phyloP scores from a whole-genome alignment of 2,888 invertebrate species.

The Drosophila conformis region DNA sequence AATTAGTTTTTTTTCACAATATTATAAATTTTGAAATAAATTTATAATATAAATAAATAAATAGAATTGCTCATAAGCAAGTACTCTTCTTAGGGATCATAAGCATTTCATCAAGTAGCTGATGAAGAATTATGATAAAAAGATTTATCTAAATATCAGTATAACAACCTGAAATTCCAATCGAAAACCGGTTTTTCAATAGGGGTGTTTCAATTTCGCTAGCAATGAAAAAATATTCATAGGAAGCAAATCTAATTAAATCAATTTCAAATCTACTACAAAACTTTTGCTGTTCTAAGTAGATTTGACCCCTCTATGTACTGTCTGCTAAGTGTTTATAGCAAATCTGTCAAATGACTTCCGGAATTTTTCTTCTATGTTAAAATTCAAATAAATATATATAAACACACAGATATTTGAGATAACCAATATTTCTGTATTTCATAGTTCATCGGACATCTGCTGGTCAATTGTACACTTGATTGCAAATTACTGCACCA shows the following conservation, averaged over 20 bases:
- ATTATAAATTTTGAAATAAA: background rate
- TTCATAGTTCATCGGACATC: constrained; percentile 70
- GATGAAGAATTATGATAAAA: background rate
- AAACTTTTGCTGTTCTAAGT: background rate
- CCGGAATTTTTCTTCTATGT: too few relatives aligned
- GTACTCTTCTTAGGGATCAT: background rate
- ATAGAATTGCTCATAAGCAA: background rate
- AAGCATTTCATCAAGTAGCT: background rate
- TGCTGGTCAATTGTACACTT: constrained; percentile 59
- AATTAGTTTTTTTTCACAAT: background rate
- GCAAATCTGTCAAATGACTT: too few relatives aligned
- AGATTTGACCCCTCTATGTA: background rate
- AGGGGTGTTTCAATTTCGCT: background rate
- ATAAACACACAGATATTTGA: background rate
- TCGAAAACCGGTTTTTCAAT: background rate
- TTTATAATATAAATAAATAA: background rate
- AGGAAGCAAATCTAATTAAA: too few relatives aligned
- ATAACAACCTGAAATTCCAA: background rate
- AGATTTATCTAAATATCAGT: background rate
- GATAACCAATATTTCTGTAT: constrained; percentile 25
- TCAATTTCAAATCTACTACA: background rate
- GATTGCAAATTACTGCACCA: constrained; percentile 11
- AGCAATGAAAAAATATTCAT: background rate
- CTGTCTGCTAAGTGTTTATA: too few relatives aligned
- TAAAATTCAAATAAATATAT: too few relatives aligned